Evolutionary conservation across 1,140 invertebrate genomes (phyloP).

Genomic region (Gonioctena quinquepunctata): DNA sequence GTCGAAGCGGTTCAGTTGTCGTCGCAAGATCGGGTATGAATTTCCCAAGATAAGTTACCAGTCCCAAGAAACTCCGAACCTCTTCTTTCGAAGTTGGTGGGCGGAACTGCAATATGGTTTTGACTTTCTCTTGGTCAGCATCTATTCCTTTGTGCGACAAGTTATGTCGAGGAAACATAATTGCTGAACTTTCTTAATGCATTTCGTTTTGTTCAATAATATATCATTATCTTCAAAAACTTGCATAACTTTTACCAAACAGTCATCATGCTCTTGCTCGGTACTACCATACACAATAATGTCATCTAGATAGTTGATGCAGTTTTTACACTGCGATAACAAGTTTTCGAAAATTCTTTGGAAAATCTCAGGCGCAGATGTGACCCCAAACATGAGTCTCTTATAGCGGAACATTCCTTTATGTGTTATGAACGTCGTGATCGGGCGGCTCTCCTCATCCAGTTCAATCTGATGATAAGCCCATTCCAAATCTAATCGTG

Average conservation of each 20-base stretch:
- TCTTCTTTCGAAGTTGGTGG: conserved; percentile 35
- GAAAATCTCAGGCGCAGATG: conserved; percentile 27
- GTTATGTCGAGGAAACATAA: conserved; percentile 31
- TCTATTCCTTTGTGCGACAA: conserved; percentile 28
- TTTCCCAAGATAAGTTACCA: conserved; percentile 36
- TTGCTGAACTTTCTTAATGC: no score
- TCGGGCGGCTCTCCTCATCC: conserved; percentile 35
- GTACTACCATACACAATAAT: conserved; percentile 14
- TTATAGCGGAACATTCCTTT: conserved; percentile 51
- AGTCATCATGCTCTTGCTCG: conserved; percentile 20
- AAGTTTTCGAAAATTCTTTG: conserved; percentile 18
- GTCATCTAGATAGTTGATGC: conserved; percentile 29
- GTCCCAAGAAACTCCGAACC: conserved; percentile 28
- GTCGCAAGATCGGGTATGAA: conserved; percentile 33
- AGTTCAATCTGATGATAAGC: conserved; percentile 26
- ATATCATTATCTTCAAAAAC: conserved; percentile 29
- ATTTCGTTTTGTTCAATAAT: conserved; percentile 42
- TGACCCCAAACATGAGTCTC: conserved; percentile 44
- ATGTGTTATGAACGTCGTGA: conserved; percentile 51
- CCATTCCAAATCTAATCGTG: conserved; percentile 22
- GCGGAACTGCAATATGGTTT: conserved; percentile 19
- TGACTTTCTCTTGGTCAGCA: conserved; percentile 22
- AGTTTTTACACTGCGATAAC: conserved; percentile 13
- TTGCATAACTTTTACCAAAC: conserved; percentile 16
- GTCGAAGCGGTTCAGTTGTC: conserved; percentile 30